These are phyloP conservation scores for Isoperla grammatica DNA, from an alignment of 2,888 invertebrate genomes.

Conservation along the genomic window DNA sequence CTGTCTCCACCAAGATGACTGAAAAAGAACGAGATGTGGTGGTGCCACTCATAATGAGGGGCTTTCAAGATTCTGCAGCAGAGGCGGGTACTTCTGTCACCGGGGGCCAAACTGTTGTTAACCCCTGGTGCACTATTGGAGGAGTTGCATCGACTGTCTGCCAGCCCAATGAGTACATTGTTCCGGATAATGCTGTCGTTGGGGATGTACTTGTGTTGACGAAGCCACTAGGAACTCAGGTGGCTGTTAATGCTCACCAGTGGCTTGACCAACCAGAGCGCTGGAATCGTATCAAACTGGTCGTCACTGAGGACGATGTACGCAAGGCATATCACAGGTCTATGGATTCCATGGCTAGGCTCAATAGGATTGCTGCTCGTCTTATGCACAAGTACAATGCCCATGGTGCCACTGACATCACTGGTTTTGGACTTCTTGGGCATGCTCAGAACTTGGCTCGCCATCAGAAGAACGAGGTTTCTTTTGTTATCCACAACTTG, in stretches of 20 bases:
- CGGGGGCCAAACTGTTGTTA: slow-evolving; percentile 68
- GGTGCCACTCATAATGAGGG: slow-evolving; percentile 67
- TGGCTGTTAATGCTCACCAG: slow-evolving; percentile 74
- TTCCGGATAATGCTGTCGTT: slow-evolving; percentile 69
- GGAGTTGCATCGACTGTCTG: slow-evolving; percentile 76
- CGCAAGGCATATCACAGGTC: slow-evolving; percentile 64
- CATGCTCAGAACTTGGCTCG: slow-evolving; percentile 75
- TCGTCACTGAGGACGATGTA: slow-evolving; percentile 63
- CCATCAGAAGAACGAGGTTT: slow-evolving; percentile 66
- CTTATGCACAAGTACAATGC: slow-evolving; percentile 81
- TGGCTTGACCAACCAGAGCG: slow-evolving; percentile 77
- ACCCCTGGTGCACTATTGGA: slow-evolving; percentile 82
- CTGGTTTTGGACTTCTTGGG: slow-evolving; percentile 76
- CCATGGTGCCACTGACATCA: slow-evolving; percentile 79
- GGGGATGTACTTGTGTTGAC: slow-evolving; percentile 80
- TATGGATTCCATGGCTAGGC: slow-evolving; percentile 71
- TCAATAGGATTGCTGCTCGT: slow-evolving; percentile 68
- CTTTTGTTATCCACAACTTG: slow-evolving; percentile 70
- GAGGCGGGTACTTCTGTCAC: slow-evolving; percentile 64
- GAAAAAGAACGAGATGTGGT: slow-evolving; percentile 68
- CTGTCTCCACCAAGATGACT: slow-evolving; percentile 67
- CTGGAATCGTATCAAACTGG: slow-evolving; percentile 61
- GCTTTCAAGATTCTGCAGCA: slow-evolving; percentile 69
- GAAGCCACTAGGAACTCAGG: slow-evolving; percentile 80
- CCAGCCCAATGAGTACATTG: slow-evolving; percentile 65